Conservation (phyloP, 1,140 invertebrate genomes). For the Pogonomyrmex californicus region DNA sequence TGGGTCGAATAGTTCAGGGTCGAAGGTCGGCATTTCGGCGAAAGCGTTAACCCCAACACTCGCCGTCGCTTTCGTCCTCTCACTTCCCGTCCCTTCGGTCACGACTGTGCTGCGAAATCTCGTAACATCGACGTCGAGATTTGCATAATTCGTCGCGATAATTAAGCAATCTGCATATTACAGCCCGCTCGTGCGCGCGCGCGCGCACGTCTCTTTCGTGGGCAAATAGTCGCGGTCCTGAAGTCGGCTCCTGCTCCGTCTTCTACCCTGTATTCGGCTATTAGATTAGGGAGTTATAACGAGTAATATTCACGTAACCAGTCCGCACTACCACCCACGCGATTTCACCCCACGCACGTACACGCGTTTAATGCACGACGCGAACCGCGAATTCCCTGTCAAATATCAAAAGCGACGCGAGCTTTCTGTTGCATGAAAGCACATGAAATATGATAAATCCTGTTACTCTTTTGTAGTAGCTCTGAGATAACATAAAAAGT, state of each 20-base stretch:
- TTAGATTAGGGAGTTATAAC: constrained; percentile 75
- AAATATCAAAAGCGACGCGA: constrained; percentile 43
- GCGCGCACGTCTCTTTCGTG: constrained; percentile 72
- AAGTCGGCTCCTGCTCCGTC: constrained; percentile 52
- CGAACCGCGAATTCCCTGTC: constrained; percentile 50
- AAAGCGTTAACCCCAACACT: constrained; percentile 66
- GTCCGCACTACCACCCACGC: constrained; percentile 35
- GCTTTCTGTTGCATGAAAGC: background rate
- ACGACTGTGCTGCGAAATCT: constrained; percentile 71
- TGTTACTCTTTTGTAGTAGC: background rate
- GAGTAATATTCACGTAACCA: constrained; percentile 75
- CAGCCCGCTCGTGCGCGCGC: constrained; percentile 57
- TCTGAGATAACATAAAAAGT: constrained; percentile 23
- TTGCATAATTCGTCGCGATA: constrained; percentile 81
- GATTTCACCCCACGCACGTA: constrained; percentile 25
- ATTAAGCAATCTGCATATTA: constrained; percentile 84
- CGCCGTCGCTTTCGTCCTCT: constrained; percentile 33
- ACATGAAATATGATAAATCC: constrained; percentile 18
- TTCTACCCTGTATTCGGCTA: constrained; percentile 64
- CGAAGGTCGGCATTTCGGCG: constrained; percentile 59
- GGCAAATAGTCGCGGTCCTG: constrained; percentile 71
- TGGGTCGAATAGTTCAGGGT: constrained; percentile 73
- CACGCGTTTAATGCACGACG: constrained; percentile 37
- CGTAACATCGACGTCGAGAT: constrained; percentile 75
- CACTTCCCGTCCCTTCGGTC: constrained; percentile 38